Evolutionary conservation across 2,113 vertebrate species (phyloP).

Genomic region (Hippocampus mohnikei): DNA sequence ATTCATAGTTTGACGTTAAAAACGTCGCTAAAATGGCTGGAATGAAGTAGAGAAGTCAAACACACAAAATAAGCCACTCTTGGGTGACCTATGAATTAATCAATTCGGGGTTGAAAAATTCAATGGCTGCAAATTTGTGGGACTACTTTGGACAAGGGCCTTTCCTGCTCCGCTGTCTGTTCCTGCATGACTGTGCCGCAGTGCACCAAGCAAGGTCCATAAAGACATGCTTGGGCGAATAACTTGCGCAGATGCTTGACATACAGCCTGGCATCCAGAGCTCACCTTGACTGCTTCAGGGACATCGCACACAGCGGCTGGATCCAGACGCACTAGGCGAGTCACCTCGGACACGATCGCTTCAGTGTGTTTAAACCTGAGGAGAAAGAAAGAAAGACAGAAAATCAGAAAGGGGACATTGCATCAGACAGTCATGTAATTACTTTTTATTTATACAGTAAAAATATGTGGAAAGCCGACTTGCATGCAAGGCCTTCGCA

Average conservation of each 20-base stretch:
- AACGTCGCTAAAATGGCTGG: constrained; percentile 15
- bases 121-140: neutral
- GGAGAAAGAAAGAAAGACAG: neutral
- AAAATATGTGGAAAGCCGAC: neutral
- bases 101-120: neutral
- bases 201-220: no score
- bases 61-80: neutral
- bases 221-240: neutral
- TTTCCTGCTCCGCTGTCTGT: neutral
- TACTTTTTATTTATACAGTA: neutral
- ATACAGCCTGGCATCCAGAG: neutral
- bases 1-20: neutral
- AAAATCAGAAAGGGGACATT: neutral
- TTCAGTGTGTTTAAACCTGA: constrained; percentile 94
- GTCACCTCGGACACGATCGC: constrained; percentile 92
- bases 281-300: constrained; percentile 93
- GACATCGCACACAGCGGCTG: constrained; percentile 88
- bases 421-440: neutral
- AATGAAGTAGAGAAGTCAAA: constrained; percentile 20
- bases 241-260: neutral
- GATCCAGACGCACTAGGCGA: constrained; percentile 89
- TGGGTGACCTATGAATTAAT: neutral
- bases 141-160: neutral
- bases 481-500: neutral
- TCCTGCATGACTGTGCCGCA: neutral